Base-by-base conservation (phyloP, 2,113 vertebrate genomes). In the Cyprinodon tularosa region DNA sequence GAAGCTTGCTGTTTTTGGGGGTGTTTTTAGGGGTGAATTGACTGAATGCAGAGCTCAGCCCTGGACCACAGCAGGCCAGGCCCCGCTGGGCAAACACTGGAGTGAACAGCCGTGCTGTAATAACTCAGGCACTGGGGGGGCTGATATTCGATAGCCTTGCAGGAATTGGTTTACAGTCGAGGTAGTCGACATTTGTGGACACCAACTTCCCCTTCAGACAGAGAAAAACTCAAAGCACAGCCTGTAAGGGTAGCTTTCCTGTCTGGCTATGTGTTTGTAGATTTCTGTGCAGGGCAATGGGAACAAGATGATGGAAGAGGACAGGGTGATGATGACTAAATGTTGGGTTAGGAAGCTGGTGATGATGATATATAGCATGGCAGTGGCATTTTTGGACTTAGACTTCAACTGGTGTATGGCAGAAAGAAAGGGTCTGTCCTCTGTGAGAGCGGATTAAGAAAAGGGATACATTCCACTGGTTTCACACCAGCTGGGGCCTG, bases 231-330 rank as follows among this genome's bases (percentile, higher is more conserved):
- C 65, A 71, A 86, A 83, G 77, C 81, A 91, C 92, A 85, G 81
- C 72, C 74, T 83, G 91, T 64, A 74, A 93, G 90, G 80, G 85
- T 86, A 93, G 89, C 93, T 94, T 95, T 95, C 95, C 94, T 94
- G 93, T 90, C 92, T 85, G 71, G 66, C 63, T 59, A 80, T 84
- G 57, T 80, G 82, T 84, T 86, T 81, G 76, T 17, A 70, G 86
- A 79, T 83, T 85, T 83, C 77, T 17, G 83, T 76, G 62, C 75
- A 48, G 17, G 66, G 70, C 68, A n/a, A 47, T 62, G 71, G 84
- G 69, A 87, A 84, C 45, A 39, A 62, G 47, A 77, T 84, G 80
- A 87, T 79, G 84, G 78, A 80, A 62, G 78, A 81, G 68, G 75
- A 82, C 75, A 42, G 68, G 68, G 84, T 68, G 90, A 88, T 89